Base-by-base conservation (phyloP, 1,140 invertebrate species). In the Drosophila santomea region DNA sequence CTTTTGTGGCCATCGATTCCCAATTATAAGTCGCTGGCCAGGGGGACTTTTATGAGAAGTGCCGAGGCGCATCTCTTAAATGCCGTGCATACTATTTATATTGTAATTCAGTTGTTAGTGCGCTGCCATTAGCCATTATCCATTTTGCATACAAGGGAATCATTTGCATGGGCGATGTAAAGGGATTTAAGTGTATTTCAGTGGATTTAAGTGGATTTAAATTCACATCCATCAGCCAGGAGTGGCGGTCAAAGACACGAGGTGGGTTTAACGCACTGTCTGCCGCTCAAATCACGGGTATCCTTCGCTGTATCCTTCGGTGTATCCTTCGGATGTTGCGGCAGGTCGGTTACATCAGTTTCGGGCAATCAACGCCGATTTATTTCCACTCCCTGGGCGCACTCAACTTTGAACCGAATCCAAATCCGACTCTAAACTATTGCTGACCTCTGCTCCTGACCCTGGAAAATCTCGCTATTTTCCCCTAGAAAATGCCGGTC, bases 381-480 rank as follows among this genome's bases (percentile, higher is more conserved):
- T 60, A 63, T 58, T 39, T 57, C 20, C 54, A 50, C 51, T 48
- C 8, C 7, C 52, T 45, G 32, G 12, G 78, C 32, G 41, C 80
- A 62, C 72, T 84, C 72, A 84, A 84, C 80, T 84, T 84, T 84
- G 81, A 84, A 84, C 80, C 50, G 62, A 69, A 61, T 44, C 80
- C 50, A 59, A 69, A 61, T 44, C 1, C 43, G 28, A 20, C 28
- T 55, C 41, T 25, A 54, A 41, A 63, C 59, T 71, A 60, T 41
- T 43, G 43, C 20, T 75, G 80, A 83, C 80, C 80, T 52, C 59
- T 63, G 32, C 2, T 32, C 15, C 50, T 84, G 64, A 79, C 52
- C 75, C 38, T 52, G 14, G 38, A 15, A 32, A 32, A 54, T 14
- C 48, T 11, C 23, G 50, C 41, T 1, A n/a, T 64, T 58, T 48